These are phyloP conservation scores for Delphinus delphis DNA, from an alignment of 2,113 vertebrate genomes.

Conservation along the genomic window DNA sequence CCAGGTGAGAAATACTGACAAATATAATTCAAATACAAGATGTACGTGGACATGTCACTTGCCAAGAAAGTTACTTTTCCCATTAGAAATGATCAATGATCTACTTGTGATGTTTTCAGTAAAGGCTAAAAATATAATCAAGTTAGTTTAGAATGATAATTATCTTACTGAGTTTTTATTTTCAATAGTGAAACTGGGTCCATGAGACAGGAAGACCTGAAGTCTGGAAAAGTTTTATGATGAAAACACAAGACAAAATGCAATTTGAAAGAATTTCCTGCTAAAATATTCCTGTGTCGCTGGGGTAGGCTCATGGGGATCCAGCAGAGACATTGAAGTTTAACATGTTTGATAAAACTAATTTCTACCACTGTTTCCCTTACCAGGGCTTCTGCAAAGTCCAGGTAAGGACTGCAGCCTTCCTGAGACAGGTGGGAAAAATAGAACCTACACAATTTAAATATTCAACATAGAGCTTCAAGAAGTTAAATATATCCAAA, in stretches of 20 bases:
- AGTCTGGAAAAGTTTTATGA: background rate
- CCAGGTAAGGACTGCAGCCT: background rate
- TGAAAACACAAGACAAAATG: background rate
- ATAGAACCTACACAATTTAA: background rate
- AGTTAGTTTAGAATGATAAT: background rate
- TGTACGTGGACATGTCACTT: background rate
- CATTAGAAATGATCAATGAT: background rate
- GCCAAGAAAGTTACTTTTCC: background rate
- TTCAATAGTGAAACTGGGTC: background rate
- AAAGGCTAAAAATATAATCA: background rate
- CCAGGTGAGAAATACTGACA: background rate
- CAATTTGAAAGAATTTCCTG: background rate
- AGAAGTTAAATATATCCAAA: background rate
- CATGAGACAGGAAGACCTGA: background rate
- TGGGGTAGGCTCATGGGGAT: background rate
- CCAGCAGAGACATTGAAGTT: background rate
- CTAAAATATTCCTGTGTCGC: background rate
- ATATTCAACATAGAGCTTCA: background rate
- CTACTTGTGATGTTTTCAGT: constrained; percentile 9
- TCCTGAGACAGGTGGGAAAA: background rate
- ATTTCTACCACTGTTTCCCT: background rate
- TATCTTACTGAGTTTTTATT: background rate
- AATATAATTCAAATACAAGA: background rate
- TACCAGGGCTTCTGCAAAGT: background rate
- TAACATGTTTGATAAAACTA: background rate